Evolutionary conservation across 2,888 invertebrate genomes (phyloP), one percentile per base, ranked within the genome.

Genomic region (Agriopis aurantiaria): DNA sequence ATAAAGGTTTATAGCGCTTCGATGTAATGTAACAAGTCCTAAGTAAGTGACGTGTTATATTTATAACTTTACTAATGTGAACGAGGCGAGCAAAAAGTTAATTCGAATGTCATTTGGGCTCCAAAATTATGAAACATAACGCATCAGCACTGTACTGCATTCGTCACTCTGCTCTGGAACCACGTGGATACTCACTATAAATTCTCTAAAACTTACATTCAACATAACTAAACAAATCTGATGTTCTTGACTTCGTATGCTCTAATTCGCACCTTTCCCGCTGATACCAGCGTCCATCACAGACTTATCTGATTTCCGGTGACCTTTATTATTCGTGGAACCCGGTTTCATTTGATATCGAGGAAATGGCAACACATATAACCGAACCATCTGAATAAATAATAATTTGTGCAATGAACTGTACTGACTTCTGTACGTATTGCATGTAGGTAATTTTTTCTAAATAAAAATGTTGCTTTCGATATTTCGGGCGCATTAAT

Each of bases 251-350:
- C 33, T 57, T 17, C 57, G 11, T 14, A 45, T 14, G 46, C 53
- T 46, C 40, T 40, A 48, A 23, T 60, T 40, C 0, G 8, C 55
- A 56, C 14, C 12, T 43, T 46, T 45, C 53, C 41, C 53, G 53
- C 33, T 53, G 40, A 12, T 65, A 46, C 14, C 5, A n/a, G 33
- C 55, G 33, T 57, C 41, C 51, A 62, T 67, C 43, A 46, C 67
- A 62, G 41, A 43, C 51, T 53, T 49, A 61, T 49, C 68, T 65
- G 49, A 63, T 66, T 67, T 71, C 71, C 71, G 60, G 46, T 40
- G 55, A 56, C 17, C 58, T 67, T 65, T 68, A 65, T 71, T 68
- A 64, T 71, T 71, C 60, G 23, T 33, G 14, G 40, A 64, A 57
- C 61, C 41, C 51, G 40, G 53, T 53, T 48, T 46, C 52, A 56